Evolutionary conservation across 2,113 vertebrate species (phyloP), one percentile per base, ranked within the genome.

Genomic region (Bolborhynchus lineola): DNA sequence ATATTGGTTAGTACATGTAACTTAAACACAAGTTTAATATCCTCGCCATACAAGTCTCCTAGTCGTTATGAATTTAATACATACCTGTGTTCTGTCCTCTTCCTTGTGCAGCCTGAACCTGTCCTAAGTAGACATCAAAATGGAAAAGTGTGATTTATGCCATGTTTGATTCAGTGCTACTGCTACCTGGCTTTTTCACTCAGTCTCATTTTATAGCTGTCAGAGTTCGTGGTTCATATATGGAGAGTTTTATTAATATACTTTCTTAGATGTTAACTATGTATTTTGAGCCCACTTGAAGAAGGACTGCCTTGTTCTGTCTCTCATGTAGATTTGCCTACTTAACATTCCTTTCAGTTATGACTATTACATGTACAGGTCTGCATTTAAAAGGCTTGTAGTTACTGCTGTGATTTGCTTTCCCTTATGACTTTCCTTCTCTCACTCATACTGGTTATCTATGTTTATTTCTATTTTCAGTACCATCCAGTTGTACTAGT

Each of bases 31-130:
- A 82, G 28, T 68, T 80, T 85, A 93, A 92, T 82, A 64, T 93
- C 95, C 89, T 85, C 90, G 39, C 81, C 86, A 81, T 64, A 83
- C 20, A 71, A 64, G 69, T 91, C 31, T 88, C 16, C 20, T 77
- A 74, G 24, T 65, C 44, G 37, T 50, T 72, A 81, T 70, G 91
- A 55, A 59, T 65, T 71, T 78, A 81, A 86, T 76, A 81, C 97
- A 64, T 98, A 99, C 98, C 98, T 98, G 98, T 98, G 62, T 95
- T 88, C 65, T 97, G 97, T 87, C 89, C 97, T 97, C 98, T 98
- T 96, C 98, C 98, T 96, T 98, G 98, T 91, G 87, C 82, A 4
- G 92, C 98, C 94, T 99, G 98, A 96, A 98, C 91, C 93, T 99
- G 98, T 91, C 98, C 98, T 98, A 74, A 97, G 91, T 92, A 98